phyloP scores from a whole-genome alignment of 2,113 vertebrate species.

The Calidris pygmaea region DNA sequence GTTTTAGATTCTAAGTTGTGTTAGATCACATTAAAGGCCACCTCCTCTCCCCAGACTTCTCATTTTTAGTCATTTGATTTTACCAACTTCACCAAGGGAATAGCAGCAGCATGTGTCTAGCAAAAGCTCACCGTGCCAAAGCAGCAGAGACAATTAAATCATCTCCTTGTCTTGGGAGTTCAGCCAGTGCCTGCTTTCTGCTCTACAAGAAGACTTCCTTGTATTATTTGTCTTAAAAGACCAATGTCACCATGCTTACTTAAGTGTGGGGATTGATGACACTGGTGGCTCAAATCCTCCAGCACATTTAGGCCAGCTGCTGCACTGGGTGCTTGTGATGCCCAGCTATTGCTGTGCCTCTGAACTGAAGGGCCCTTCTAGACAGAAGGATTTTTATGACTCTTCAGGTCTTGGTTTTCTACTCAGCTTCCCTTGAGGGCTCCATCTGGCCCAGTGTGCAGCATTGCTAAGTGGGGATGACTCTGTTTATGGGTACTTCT shows the following conservation, averaged over 20 bases:
- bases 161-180: conserved; percentile 24
- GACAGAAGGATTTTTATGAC: neutral
- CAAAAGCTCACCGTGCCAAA: conserved; percentile 21
- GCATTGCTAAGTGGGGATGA: neutral
- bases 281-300: neutral
- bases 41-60: neutral
- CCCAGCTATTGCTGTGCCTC: neutral
- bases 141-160: conserved; percentile 29
- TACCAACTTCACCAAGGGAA: neutral
- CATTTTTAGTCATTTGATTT: conserved; percentile 33
- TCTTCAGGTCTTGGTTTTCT: neutral
- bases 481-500: neutral
- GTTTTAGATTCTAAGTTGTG: conserved; percentile 9
- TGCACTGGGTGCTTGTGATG: neutral
- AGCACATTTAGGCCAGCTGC: neutral
- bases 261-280: neutral
- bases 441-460: conserved; percentile 1
- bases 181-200: neutral
- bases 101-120: neutral
- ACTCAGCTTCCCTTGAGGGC: neutral
- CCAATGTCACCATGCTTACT: neutral
- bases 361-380: neutral
- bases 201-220: neutral
- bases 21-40: neutral
- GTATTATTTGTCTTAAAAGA: neutral